Percentiles rank a stretch among this genome's conserved stretches.
Evolutionary conservation across 2,888 invertebrate species (phyloP).

Genomic region (Phragmatobia fuliginosa): DNA sequence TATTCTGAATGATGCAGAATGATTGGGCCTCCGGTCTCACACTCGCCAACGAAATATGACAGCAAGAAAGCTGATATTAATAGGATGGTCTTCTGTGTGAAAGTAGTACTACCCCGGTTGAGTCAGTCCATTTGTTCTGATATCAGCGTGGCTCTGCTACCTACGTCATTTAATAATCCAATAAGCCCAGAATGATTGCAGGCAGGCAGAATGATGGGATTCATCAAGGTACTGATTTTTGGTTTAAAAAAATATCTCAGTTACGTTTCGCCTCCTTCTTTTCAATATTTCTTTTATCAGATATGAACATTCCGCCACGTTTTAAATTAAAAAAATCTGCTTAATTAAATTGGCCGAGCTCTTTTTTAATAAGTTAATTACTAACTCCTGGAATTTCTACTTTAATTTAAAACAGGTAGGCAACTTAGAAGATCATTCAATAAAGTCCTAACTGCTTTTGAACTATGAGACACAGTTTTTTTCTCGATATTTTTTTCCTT

Average conservation of each 20-base stretch:
- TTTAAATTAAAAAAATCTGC: background rate
- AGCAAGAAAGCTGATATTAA: too few relatives aligned
- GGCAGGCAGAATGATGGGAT: too few relatives aligned
- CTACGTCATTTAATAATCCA: too few relatives aligned
- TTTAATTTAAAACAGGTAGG: background rate
- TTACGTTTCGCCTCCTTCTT: background rate
- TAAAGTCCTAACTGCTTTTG: background rate
- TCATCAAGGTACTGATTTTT: background rate
- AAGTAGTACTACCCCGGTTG: too few relatives aligned
- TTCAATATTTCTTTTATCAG: background rate
- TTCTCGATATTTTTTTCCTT: slow-evolving; percentile 2
- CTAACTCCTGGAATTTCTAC: background rate
- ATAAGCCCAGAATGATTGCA: too few relatives aligned
- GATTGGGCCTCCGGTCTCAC: too few relatives aligned
- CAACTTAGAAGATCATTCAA: background rate
- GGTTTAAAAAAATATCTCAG: background rate
- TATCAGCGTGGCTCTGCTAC: too few relatives aligned
- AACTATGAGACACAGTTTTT: background rate
- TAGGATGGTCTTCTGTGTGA: too few relatives aligned
- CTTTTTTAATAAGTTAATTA: background rate
- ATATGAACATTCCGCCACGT: too few relatives aligned
- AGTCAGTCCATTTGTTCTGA: too few relatives aligned
- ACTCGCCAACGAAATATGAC: too few relatives aligned
- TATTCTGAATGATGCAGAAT: too few relatives aligned
- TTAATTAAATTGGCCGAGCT: background rate